These are phyloP conservation scores for Paracentrotus lividus DNA, from an alignment of 53 echinoderm and acorn worm species.

Conservation along the genomic window DNA sequence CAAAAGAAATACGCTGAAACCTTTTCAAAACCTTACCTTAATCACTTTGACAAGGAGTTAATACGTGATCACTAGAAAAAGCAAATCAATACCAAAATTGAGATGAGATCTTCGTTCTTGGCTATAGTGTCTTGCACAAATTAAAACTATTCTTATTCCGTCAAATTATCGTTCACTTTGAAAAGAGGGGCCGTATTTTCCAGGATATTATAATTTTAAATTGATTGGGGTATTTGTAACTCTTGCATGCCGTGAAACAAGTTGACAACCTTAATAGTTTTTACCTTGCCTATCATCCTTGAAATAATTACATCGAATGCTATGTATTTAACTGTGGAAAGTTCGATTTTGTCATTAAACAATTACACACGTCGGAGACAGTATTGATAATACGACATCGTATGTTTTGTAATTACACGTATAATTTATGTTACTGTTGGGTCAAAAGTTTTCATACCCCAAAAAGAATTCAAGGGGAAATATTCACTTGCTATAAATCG, in stretches of 20 bases:
- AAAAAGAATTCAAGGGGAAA: too few relatives aligned
- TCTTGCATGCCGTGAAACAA: background rate
- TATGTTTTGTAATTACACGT: too few relatives aligned
- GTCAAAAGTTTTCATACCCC: too few relatives aligned
- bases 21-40: background rate
- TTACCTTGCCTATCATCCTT: background rate
- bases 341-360: too few relatives aligned
- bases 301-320: background rate
- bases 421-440: too few relatives aligned
- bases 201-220: background rate
- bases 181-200: background rate
- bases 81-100: constrained; percentile 27
- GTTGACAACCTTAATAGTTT: background rate
- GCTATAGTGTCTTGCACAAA: constrained; percentile 3
- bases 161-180: background rate
- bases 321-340: too few relatives aligned
- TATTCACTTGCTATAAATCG: too few relatives aligned
- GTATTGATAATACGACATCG: too few relatives aligned
- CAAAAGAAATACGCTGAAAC: constrained; percentile 6
- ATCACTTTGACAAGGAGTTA: background rate
- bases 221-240: constrained; percentile 4
- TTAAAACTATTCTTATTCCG: constrained; percentile 44
- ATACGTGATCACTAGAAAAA: constrained; percentile 19
- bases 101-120: background rate
- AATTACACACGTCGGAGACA: too few relatives aligned